Evolutionary conservation across 2,888 invertebrate species (phyloP), one percentile per base, ranked within the genome.

Genomic region (Glaucopsyche alexis): DNA sequence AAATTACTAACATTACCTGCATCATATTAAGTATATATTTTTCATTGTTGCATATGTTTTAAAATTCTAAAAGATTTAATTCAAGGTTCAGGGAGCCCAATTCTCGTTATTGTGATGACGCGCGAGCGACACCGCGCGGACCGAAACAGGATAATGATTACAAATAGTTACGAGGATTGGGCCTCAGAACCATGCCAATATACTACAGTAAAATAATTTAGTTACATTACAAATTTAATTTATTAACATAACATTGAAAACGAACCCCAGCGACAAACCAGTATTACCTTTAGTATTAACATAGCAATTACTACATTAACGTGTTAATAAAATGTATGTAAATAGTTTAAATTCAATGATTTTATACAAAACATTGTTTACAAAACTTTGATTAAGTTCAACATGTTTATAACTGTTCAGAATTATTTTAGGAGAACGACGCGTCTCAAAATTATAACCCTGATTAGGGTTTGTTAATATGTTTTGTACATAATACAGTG

Each of bases 211-310:
- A 55, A 55, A 55, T 38, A 38, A 13, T 60, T 60, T 29, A 6
- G 13, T 29, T 60, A 60, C 29, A 60, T 29, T 60, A 60, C 29
- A 60, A 60, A 13, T 29, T 38, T 60, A 55, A 19, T 55, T 38
- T 60, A 60, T 14, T 14, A 60, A 38, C 29, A 19, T 13, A 60
- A 60, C 4, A 55, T 11, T 55, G 52, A 55, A 55, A 55, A 29
- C 29, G 11, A 29, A 38, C 60, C 67, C 45, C 67, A 45, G 67
- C 67, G 45, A 67, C 67, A 16, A 16, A 16, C 47, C 69, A 69
- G 69, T 69, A 69, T 69, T 69, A 69, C 45, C 45, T 69, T 47
- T 49, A 69, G 69, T 69, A 69, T 69, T 69, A 47, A 69, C 19
- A 49, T 69, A 69, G 29, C 49, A 69, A 49, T 29, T 42, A 66